Evolutionary conservation across 2,113 vertebrate genomes (phyloP), one percentile per base, ranked within the genome.

Genomic region (Burhinus bistriatus): DNA sequence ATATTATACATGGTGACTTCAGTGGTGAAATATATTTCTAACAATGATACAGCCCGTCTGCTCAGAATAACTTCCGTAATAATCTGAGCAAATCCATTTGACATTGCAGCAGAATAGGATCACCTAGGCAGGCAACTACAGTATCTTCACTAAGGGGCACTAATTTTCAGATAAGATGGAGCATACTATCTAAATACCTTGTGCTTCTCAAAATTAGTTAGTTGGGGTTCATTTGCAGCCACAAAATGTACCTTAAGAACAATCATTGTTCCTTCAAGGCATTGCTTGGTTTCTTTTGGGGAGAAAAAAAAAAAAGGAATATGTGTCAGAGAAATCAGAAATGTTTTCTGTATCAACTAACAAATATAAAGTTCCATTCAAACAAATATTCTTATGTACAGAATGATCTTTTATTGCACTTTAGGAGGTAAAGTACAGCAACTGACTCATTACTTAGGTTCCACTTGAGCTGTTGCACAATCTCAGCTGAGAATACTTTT

Each of bases 381-480:
- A 59, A 72, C 49, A 59, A 85, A 73, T 45, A 40, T 61, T 93
- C 82, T 80, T 88, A 83, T 0, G 1, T 83, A 75, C 78, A 70
- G 25, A 91, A 45, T n/a, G 40, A 76, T 77, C 70, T 87, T 88
- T 77, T 40, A 36, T 71, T 95, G 10, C 75, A 90, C 84, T 87
- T 93, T 16, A 85, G 27, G 27, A 59, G 45, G 82, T 65, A 17
- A 93, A 89, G 73, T 80, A 25, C n/a, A 52, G 52, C n/a, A 17
- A 72, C 42, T 89, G 89, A 94, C 54, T 89, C 66, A 83, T 87
- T 85, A 55, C 44, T 96, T 55, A 84, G 64, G 47, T 82, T 87
- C 83, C 44, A 83, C 81, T 95, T 75, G 55, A 96, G n/a, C 61
- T 82, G 23, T 95, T 96, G 75, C 95, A 70, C 75, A 94, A 88